A percentile compares a stretch with the other conserved stretches of the same genome.
Evolutionary conservation across 2,797 vertebrate species (phyloP).

Genomic region (Onychomys torridus): DNA sequence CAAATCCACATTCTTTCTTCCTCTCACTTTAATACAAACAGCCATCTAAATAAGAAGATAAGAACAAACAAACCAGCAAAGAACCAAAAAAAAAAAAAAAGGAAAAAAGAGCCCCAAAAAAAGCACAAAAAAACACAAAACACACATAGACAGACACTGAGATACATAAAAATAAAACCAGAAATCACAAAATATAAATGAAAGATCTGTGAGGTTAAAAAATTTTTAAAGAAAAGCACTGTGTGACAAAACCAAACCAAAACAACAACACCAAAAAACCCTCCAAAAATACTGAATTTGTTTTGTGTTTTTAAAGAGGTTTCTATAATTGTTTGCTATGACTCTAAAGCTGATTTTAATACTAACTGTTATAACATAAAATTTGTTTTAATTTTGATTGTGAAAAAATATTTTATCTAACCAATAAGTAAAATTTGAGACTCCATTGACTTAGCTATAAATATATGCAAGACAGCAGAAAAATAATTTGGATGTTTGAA

Average conservation of each 20-base stretch:
- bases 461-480: neutral
- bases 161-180: neutral
- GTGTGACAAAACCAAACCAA: neutral
- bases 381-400: neutral
- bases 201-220: neutral
- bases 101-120: neutral
- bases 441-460: neutral
- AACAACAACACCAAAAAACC: neutral
- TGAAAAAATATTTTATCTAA: neutral
- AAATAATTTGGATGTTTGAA: neutral
- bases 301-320: neutral
- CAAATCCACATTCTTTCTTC: neutral
- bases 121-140: neutral
- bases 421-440: neutral
- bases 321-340: neutral
- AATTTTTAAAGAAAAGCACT: too few species aligned
- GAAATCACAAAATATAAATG: neutral
- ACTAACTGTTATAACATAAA: neutral
- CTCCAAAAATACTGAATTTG: neutral
- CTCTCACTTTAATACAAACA: neutral
- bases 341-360: neutral
- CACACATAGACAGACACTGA: neutral
- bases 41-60: neutral
- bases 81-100: neutral
- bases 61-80: neutral